Percentiles rank a stretch among this genome's conserved stretches.
Evolutionary conservation across 2,888 invertebrate species (phyloP).

Genomic region (Polyploca ridens): DNA sequence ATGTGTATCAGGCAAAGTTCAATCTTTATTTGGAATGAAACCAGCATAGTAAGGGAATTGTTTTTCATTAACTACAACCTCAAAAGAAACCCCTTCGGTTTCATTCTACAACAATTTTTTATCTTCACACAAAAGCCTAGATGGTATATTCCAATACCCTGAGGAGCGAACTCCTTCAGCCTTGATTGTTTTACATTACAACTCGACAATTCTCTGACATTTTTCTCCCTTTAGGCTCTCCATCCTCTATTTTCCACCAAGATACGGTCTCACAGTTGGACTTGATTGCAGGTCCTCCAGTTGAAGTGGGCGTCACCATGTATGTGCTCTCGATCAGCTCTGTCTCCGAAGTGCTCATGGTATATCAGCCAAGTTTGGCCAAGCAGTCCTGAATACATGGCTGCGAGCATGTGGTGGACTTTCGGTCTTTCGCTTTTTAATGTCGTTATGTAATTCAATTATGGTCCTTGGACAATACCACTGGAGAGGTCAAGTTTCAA

Average conservation of each 20-base stretch:
- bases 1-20: no score
- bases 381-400: conserved; percentile 82
- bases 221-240: not conserved
- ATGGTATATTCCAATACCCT: no score
- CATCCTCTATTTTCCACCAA: conserved; percentile 68
- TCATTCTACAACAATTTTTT: no score
- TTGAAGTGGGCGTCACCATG: conserved; percentile 99
- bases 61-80: no score
- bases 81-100: no score
- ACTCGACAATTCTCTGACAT: not conserved
- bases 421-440: conserved; percentile 23
- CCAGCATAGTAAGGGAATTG: no score
- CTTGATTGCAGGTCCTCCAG: conserved; percentile 95
- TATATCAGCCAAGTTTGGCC: conserved; percentile 76
- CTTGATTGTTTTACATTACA: no score
- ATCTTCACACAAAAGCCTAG: no score
- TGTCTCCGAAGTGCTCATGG: conserved; percentile 99
- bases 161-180: no score
- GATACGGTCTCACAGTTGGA: conserved; percentile 86
- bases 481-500: not conserved
- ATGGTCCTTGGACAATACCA: not conserved
- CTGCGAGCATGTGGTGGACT: conserved; percentile 75
- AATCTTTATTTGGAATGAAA: no score
- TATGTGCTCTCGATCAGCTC: conserved; percentile 99
- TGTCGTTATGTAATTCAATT: not conserved